Base-by-base conservation (phyloP, 2,888 invertebrate genomes). In the Syrista parreyssii region DNA sequence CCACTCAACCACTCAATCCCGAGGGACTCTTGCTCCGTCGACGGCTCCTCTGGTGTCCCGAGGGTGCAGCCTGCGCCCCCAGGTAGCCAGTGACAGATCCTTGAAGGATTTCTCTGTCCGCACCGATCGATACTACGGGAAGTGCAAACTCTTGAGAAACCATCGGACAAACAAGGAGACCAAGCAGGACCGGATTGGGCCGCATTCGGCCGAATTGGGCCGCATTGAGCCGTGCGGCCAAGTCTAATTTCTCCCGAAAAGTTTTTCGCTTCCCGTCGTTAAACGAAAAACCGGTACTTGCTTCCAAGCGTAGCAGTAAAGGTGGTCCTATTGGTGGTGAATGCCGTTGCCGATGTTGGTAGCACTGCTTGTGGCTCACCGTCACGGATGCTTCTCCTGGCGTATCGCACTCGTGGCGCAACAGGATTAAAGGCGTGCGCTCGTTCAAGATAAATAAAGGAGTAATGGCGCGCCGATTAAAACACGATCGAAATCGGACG, bases 401-500 rank as follows among this genome's bases (percentile, higher is more conserved):
- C 55, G 55, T 55, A 55, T 55, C 55, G 23, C 55, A 55, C 55
- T 23, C 23, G 0, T 55, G 23, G 55, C 23, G 55, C 55, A 23
- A 55, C 23, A 55, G 55, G 55, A 55, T 55, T 55, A 55, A 55
- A 55, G 55, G 55, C 55, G 55, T 55, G 55, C 55, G 55, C 55
- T 55, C 55, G 32, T 73, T 80, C 79, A 78, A 83, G 82, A 83
- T 82, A 82, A 83, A 83, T 82, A 79, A 81, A 75, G 75, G 75
- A 78, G 68, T 30, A 33, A 71, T 71, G 71, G 71, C 75, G 73
- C 79, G 78, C 82, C 55, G 82, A 82, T 83, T 80, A 82, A 82
- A 82, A 79, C 78, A 80, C 81, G 80, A 81, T 81, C 82, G 81
- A 79, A 82, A 81, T 76, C 77, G 77, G 15, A 15, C 71, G 71